Base-by-base conservation (phyloP, 2,888 invertebrate genomes). In the Celastrina argiolus region DNA sequence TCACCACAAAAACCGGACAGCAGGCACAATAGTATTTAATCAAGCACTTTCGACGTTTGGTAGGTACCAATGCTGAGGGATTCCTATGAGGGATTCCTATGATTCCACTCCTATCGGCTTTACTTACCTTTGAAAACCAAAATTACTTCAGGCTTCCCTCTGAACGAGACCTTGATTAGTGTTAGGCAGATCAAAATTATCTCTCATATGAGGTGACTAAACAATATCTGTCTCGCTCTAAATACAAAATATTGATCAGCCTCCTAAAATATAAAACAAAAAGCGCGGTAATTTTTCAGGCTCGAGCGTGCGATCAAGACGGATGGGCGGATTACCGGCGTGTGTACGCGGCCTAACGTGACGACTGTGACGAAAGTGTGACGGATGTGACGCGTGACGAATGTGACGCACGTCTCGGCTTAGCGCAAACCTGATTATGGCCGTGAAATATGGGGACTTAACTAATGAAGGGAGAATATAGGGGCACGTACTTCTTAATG, bases 231-330 rank as follows among this genome's bases (percentile, higher is more conserved):
- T 42, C 45, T 18, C 45, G 10, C 7, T 16, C 45, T 45, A 45
- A 18, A 64, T 59, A 64, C 66, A 66, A 59, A 64, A 39, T 16
- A 66, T 66, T 45, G 58, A 51, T 42, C n/a, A 39, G 42, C 31
- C 34, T 56, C 59, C 56, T 65, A 59, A 66, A 63, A 51, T 66
- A 67, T 66, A 67, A 70, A 66, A 70, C 66, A 66, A 66, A 68
- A 61, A 68, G 63, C 64, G 45, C n/a, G 26, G 70, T 70, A 70
- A 74, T 74, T 72, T 74, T 74, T 74, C 72, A 74, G 70, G 72
- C 73, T 70, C 69, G 68, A 69, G 69, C 71, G 71, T 66, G 71
- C 67, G 70, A 72, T 73, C 72, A 72, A 72, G 75, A 75, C 70
- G 56, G 70, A 74, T 74, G 69, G 69, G 41, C 7, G 73, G 74